Evolutionary conservation across 2,797 vertebrate genomes (phyloP), one percentile per base, ranked within the genome.

Genomic region (Cyclopterus lumpus): DNA sequence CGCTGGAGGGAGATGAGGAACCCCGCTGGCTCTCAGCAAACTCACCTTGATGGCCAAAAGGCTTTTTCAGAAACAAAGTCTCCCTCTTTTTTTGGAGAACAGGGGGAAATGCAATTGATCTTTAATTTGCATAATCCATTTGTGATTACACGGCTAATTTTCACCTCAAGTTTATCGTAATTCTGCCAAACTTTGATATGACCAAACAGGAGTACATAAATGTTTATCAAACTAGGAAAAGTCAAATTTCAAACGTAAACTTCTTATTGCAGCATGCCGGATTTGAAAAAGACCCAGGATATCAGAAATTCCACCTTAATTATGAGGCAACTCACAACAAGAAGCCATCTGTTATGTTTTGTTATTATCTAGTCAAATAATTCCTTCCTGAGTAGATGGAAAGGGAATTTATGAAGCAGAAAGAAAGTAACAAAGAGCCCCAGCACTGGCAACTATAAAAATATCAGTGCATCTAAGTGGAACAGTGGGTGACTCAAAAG

Each of bases 101-200:
- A 75, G 84, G 77, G 75, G 84, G 80, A 68, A 84, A 83, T 46
- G 86, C 81, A 87, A 92, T 91, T 94, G 93, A 94, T 93, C 91
- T 89, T 76, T 75, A 75, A 92, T 94, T 93, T 91, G 87, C 84
- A 87, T 94, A 94, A 94, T 93, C 94, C 88, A 88, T 85, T 88
- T 65, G 77, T 84, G 87, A 93, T 93, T 90, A 91, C 88, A 84
- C 20, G 69, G 83, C 69, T 89, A 84, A 91, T 89, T 90, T 88
- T 84, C 61, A 88, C 80, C 77, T 84, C 67, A 38, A 85, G 81
- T 91, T 91, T 86, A 87, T 90, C 71, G 20, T 53, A 79, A 80
- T 69, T 69, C 81, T 85, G 75, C 55, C 69, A 84, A 91, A 88
- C 84, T 91, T 86, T 90, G 88, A 92, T 89, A 82, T 72, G 75